These are phyloP conservation scores for Microtus montanus DNA, from an alignment of 2,113 vertebrate genomes.

Conservation along the genomic window DNA sequence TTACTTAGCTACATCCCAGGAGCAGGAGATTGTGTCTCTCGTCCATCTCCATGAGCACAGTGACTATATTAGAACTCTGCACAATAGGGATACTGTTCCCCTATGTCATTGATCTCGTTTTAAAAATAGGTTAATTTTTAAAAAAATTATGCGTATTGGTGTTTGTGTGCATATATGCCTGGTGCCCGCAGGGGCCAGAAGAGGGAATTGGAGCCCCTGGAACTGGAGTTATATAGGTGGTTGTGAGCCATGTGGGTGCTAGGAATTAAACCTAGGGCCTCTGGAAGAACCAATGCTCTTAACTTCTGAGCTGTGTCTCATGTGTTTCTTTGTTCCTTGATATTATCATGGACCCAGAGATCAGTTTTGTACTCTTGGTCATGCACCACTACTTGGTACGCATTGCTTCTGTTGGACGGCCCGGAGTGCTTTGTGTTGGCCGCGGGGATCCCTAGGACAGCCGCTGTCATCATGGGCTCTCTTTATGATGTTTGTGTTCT, in stretches of 20 bases:
- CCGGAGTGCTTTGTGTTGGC: background rate
- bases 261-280: background rate
- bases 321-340: background rate
- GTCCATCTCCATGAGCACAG: background rate
- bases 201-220: background rate
- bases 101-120: background rate
- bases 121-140: background rate
- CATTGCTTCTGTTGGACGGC: background rate
- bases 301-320: no score
- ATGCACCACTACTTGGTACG: background rate
- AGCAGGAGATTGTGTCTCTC: accelerated
- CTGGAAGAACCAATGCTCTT: background rate
- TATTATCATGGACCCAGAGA: background rate
- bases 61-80: background rate
- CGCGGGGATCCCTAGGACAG: background rate
- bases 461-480: background rate
- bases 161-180: background rate
- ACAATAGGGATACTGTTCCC: background rate
- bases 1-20: no score
- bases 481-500: background rate
- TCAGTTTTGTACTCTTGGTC: background rate
- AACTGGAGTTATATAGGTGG: background rate
- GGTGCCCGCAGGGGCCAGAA: background rate
- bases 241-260: background rate
- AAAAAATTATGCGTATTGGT: background rate